phyloP scores from a whole-genome alignment of 2,797 vertebrate genomes.

The Takifugu rubripes region DNA sequence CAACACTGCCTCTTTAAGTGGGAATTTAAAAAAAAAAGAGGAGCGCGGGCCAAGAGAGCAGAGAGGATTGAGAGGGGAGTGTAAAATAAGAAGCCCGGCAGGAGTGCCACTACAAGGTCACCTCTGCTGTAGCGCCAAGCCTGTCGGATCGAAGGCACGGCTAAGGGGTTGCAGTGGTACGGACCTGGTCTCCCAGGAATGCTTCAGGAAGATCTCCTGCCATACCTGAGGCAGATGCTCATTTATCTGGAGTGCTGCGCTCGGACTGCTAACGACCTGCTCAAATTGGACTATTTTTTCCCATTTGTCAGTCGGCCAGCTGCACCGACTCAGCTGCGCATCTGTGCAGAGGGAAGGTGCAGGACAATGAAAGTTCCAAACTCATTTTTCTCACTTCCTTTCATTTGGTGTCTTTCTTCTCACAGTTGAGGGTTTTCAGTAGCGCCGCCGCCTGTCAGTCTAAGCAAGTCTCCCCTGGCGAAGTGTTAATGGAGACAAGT shows the following conservation, averaged over 20 bases:
- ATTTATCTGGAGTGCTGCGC: constrained; percentile 81
- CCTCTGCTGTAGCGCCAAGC: constrained; percentile 73
- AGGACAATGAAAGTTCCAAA: constrained; percentile 83
- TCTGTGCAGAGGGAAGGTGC: constrained; percentile 76
- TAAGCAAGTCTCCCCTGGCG: constrained; percentile 57
- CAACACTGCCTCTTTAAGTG: constrained; percentile 70
- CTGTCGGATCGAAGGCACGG: constrained; percentile 76
- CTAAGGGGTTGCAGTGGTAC: constrained; percentile 70
- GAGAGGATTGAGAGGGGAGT: constrained; percentile 59
- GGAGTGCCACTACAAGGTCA: constrained; percentile 81
- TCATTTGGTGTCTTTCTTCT: constrained; percentile 61
- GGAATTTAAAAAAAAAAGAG: constrained; percentile 57
- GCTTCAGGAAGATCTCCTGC: constrained; percentile 81
- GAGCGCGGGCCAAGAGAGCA: constrained; percentile 60
- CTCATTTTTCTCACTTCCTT: constrained; percentile 84
- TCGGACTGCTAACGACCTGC: constrained; percentile 86
- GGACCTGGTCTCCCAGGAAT: constrained; percentile 77
- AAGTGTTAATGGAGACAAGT: constrained; percentile 64
- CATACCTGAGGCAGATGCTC: constrained; percentile 84
- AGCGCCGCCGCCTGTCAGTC: constrained; percentile 65
- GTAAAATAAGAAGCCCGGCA: constrained; percentile 79
- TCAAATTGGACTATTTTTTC: constrained; percentile 94
- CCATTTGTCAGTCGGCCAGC: constrained; percentile 90
- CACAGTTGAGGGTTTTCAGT: constrained; percentile 60
- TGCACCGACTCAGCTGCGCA: constrained; percentile 82